Base-by-base conservation (phyloP, 2,888 invertebrate genomes). In the Apotomis capreana region DNA sequence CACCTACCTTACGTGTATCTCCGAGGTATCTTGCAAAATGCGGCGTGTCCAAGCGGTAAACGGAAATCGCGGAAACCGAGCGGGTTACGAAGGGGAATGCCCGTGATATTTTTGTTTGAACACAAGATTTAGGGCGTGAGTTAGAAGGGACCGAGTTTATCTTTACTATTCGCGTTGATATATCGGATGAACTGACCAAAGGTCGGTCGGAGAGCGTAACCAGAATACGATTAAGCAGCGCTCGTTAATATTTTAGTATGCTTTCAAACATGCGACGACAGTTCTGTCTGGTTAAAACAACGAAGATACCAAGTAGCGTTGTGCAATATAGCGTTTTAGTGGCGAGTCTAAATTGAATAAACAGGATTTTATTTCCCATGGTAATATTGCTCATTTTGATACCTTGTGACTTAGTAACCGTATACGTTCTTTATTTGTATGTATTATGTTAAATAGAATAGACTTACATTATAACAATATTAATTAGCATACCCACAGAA, bases 71-170 rank as follows among this genome's bases (percentile, higher is more conserved):
- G 74, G 78, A 79, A 83, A 78, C 76, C 74, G 79, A 79, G 81
- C 80, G 80, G 82, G 81, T 83, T 83, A 80, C 74, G 55, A 71
- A 79, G 80, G 81, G 82, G 79, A 81, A 83, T 80, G 78, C 78
- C 80, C 78, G 79, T 79, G 80, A 81, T 85, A 86, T 84, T 79
- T 86, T 85, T 81, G 83, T 82, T 83, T 78, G 83, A 78, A 81
- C 80, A 76, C 76, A 83, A 85, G 86, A 88, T 89, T 87, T 87
- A 87, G 83, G 82, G 80, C 78, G 80, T 80, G 80, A 81, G 86
- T 86, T 86, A 84, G 78, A 74, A 78, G 78, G 74, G 76, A 79
- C 74, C 74, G 74, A 81, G 79, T 83, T 85, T 88, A 83, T 85
- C 81, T 83, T 80, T 73, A 65, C 76, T 74, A 73, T 76, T 75